Evolutionary conservation across 2,888 invertebrate species (phyloP).

Genomic region (Zygaena filipendulae): DNA sequence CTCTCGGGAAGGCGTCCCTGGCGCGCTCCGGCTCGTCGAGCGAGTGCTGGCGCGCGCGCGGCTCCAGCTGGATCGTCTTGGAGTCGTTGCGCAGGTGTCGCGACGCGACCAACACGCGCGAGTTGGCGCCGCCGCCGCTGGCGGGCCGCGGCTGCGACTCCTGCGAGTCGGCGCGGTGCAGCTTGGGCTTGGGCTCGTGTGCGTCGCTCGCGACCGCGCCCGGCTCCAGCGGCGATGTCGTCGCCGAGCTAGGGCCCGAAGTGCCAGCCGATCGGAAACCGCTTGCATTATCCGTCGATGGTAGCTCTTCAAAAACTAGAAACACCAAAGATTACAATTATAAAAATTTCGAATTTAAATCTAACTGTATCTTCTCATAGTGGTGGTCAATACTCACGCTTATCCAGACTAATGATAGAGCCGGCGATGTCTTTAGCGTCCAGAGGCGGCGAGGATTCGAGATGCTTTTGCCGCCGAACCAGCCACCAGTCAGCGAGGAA

Average conservation of each 20-base stretch:
- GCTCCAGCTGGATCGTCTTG: slow-evolving; percentile 72
- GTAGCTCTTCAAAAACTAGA: slow-evolving; percentile 81
- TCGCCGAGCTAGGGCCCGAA: slow-evolving; percentile 48
- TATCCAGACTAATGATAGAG: slow-evolving; percentile 87
- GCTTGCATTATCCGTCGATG: slow-evolving; percentile 63
- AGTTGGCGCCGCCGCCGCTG: slow-evolving; percentile 27
- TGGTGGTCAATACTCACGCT: slow-evolving; percentile 77
- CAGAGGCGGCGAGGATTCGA: slow-evolving; percentile 69
- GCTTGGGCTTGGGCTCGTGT: slow-evolving; percentile 20
- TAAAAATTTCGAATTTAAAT: background rate
- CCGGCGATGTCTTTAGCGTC: slow-evolving; percentile 73
- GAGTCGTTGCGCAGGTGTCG: slow-evolving; percentile 71
- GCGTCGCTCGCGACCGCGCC: slow-evolving; percentile 8
- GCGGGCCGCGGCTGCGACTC: slow-evolving; percentile 28
- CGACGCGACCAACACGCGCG: slow-evolving; percentile 60
- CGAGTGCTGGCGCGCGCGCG: slow-evolving; percentile 57
- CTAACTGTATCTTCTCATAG: too few relatives aligned
- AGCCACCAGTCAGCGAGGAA: slow-evolving; percentile 93
- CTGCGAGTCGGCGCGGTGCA: slow-evolving; percentile 55
- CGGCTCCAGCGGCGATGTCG: slow-evolving; percentile 40
- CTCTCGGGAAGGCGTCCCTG: slow-evolving; percentile 26
- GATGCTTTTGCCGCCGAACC: slow-evolving; percentile 77
- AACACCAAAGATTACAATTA: slow-evolving; percentile 8
- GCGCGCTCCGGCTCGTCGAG: slow-evolving; percentile 32
- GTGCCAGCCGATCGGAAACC: slow-evolving; percentile 49